phyloP scores from a whole-genome alignment of 2,797 vertebrate species.

The Perodicticus potto region DNA sequence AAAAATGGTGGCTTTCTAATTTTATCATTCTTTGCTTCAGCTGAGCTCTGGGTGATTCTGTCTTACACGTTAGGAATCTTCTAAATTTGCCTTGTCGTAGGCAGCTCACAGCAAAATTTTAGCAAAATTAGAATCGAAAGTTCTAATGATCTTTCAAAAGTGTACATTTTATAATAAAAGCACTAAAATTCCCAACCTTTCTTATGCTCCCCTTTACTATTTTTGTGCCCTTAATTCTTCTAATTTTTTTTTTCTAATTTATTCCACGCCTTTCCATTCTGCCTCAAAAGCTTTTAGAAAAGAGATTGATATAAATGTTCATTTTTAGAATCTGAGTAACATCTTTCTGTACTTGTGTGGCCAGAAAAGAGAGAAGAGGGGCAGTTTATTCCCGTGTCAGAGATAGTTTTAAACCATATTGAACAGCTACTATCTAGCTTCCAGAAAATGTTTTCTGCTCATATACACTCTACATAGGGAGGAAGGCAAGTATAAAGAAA shows the following conservation, averaged over 20 bases:
- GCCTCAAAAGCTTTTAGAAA: background rate
- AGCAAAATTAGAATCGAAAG: background rate
- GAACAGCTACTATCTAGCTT: background rate
- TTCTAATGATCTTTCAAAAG: slow-evolving; percentile 34
- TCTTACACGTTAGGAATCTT: background rate
- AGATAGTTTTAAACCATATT: slow-evolving; percentile 17
- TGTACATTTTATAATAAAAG: background rate
- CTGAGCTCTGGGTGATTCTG: background rate
- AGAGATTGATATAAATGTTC: background rate
- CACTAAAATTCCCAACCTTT: background rate
- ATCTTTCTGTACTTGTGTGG: background rate
- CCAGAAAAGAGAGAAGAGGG: background rate
- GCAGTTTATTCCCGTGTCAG: background rate
- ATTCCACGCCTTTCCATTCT: background rate
- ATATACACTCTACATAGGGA: background rate
- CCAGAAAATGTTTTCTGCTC: background rate
- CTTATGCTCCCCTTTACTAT: background rate
- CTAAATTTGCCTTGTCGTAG: background rate
- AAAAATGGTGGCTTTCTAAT: background rate
- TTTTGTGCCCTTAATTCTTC: background rate
- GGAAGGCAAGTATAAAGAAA: slow-evolving; percentile 2
- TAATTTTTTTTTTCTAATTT: slow-evolving; percentile 1
- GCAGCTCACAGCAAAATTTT: slow-evolving; percentile 23
- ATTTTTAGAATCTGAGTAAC: background rate
- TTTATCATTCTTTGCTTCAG: background rate